Conservation (phyloP, 2,888 invertebrate genomes). For the Acanthosepion lycidas region DNA sequence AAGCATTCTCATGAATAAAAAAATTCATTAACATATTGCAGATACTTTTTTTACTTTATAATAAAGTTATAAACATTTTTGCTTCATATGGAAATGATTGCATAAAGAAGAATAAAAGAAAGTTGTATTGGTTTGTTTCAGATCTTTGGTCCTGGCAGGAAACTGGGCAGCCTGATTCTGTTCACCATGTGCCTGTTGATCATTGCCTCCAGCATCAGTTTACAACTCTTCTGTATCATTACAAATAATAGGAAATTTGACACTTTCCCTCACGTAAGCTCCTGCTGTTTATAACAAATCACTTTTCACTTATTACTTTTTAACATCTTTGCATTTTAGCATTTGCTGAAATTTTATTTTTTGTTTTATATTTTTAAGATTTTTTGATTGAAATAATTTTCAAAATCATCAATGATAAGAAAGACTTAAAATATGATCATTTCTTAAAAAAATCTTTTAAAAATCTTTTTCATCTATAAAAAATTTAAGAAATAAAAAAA, state of each 20-base stretch:
- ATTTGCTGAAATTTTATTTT: not conserved
- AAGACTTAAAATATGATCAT: no score
- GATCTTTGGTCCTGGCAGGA: conserved; percentile 87
- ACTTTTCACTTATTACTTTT: not conserved
- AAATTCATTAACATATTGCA: no score
- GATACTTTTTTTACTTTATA: no score
- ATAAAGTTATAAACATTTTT: no score
- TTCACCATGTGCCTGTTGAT: conserved; percentile 99
- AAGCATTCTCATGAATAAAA: no score
- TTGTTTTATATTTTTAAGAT: not conserved
- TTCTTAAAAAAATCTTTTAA: no score
- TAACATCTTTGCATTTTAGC: not conserved
- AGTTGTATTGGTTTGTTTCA: conserved; percentile 77
- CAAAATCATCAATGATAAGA: no score
- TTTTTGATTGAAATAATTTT: no score
- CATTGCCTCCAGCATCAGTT: conserved; percentile 98
- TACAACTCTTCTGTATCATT: conserved; percentile 98
- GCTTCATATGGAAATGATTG: no score
- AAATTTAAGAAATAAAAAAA: no score
- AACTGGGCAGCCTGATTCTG: conserved; percentile 98
- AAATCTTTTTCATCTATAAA: no score
- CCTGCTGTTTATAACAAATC: not conserved
- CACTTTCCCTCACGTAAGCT: conserved; percentile 91
- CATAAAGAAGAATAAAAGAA: no score
- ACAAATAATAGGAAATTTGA: conserved; percentile 93